phyloP scores from a whole-genome alignment of 2,797 vertebrate species.

The Amphiprion clarkii region DNA sequence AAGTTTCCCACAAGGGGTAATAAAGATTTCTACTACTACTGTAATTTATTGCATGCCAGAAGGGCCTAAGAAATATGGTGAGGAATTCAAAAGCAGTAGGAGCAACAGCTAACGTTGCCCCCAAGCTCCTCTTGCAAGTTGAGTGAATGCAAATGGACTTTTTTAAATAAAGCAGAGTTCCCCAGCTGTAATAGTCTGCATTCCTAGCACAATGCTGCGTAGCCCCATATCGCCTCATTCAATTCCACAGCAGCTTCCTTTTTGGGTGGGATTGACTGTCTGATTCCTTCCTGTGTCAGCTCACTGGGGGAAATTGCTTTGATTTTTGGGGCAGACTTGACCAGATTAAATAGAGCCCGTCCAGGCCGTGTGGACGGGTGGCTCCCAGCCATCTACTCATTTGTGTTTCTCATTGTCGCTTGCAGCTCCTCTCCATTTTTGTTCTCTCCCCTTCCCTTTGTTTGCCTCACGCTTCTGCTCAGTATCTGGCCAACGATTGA shows the following conservation, averaged over 20 bases:
- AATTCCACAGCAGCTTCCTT: conserved; percentile 62
- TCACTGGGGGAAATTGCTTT: conserved; percentile 69
- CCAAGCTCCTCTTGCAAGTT: conserved; percentile 59
- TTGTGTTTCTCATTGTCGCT: conserved; percentile 79
- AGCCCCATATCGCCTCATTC: conserved; percentile 60
- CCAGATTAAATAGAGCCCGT: conserved; percentile 75
- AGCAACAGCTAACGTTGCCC: conserved; percentile 66
- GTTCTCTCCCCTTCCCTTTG: conserved; percentile 71
- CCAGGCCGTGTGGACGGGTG: conserved; percentile 57
- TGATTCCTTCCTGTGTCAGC: conserved; percentile 60
- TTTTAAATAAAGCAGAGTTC: conserved; percentile 67
- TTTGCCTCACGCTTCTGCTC: conserved; percentile 77
- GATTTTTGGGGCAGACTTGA: conserved; percentile 73
- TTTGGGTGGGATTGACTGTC: conserved; percentile 62
- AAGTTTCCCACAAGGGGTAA: conserved; percentile 70
- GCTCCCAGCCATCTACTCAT: conserved; percentile 76
- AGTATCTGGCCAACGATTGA: conserved; percentile 87
- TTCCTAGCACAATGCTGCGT: conserved; percentile 56
- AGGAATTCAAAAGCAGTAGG: conserved; percentile 68
- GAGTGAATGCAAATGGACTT: conserved; percentile 71
- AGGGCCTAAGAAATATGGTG: conserved; percentile 58
- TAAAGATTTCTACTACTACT: conserved; percentile 68
- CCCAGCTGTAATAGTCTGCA: conserved; percentile 57
- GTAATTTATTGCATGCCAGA: conserved; percentile 71
- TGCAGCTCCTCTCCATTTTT: conserved; percentile 71